A percentile compares a stretch with the other conserved stretches of the same genome.
Evolutionary conservation across 2,888 invertebrate genomes (phyloP).

Genomic region (Chrysolina haemoptera): DNA sequence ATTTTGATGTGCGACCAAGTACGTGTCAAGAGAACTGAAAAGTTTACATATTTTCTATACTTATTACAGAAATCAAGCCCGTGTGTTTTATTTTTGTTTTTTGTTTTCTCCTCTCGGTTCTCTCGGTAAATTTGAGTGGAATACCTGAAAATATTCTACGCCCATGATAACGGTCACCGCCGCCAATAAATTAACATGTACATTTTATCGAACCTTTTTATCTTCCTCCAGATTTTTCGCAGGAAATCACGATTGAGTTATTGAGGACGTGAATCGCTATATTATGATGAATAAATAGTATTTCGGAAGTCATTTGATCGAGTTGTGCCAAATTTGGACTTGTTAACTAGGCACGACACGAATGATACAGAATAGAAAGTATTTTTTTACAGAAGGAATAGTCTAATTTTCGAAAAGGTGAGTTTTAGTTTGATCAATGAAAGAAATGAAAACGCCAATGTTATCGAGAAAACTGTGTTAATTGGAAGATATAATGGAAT

Average conservation of each 20-base stretch:
- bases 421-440: too few relatives aligned
- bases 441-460: too few relatives aligned
- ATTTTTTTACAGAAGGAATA: too few relatives aligned
- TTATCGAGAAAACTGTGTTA: too few relatives aligned
- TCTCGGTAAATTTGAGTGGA: not conserved
- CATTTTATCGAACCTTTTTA: slow-evolving; percentile 46
- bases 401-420: too few relatives aligned
- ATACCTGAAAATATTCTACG: not conserved
- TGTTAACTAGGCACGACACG: not conserved
- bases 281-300: slow-evolving; percentile 27
- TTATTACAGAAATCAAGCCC: too few relatives aligned
- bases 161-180: slow-evolving; percentile 8
- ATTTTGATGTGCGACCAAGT: too few relatives aligned
- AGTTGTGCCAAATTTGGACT: not conserved
- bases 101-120: too few relatives aligned
- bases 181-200: slow-evolving; percentile 46
- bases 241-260: slow-evolving; percentile 43
- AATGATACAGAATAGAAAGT: not conserved
- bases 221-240: slow-evolving; percentile 38
- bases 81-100: too few relatives aligned
- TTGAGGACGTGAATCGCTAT: slow-evolving; percentile 35
- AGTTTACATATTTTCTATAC: too few relatives aligned
- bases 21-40: too few relatives aligned
- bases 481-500: too few relatives aligned
- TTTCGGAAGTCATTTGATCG: slow-evolving; percentile 21